phyloP scores from a whole-genome alignment of 2,113 vertebrate genomes.

The Ptychochromis oligacanthus region DNA sequence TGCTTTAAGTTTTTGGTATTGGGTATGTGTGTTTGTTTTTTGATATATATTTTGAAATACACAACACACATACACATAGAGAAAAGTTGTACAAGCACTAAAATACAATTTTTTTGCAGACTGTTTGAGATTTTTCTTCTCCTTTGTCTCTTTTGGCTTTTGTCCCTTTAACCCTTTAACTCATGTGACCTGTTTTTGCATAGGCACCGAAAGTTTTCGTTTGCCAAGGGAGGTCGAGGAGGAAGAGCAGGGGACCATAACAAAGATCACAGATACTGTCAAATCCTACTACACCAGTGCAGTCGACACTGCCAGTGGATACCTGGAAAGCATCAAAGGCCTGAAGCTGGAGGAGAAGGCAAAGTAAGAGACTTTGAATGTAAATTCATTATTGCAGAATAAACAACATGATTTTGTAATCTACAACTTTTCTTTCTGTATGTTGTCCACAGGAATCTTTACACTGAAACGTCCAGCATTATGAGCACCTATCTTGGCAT shows the following conservation, averaged over 20 bases:
- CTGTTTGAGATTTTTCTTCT: too few relatives aligned
- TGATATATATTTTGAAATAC: background rate
- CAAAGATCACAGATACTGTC: slow-evolving; percentile 42
- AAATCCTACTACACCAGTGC: slow-evolving; percentile 59
- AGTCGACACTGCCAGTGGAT: slow-evolving; percentile 47
- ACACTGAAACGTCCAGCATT: slow-evolving; percentile 57
- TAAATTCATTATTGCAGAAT: background rate
- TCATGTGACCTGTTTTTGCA: background rate
- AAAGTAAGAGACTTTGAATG: slow-evolving; percentile 61
- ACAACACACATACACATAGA: background rate
- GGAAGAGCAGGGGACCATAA: slow-evolving; percentile 44
- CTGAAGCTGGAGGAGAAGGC: slow-evolving; percentile 74
- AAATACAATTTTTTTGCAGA: too few relatives aligned
- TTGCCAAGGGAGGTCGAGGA: slow-evolving; percentile 59
- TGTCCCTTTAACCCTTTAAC: background rate
- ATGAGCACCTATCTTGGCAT: slow-evolving; percentile 72
- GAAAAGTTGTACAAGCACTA: background rate
- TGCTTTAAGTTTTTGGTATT: too few relatives aligned
- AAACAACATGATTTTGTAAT: background rate
- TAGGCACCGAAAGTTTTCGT: slow-evolving; percentile 77
- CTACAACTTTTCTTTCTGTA: slow-evolving; percentile 13
- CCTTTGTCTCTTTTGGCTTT: background rate
- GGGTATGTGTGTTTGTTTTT: too few relatives aligned
- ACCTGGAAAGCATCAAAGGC: slow-evolving; percentile 63
- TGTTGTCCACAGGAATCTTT: slow-evolving; percentile 67